Base-by-base conservation (phyloP, 2,888 invertebrate species). In the Lasioglossum pauxillum region DNA sequence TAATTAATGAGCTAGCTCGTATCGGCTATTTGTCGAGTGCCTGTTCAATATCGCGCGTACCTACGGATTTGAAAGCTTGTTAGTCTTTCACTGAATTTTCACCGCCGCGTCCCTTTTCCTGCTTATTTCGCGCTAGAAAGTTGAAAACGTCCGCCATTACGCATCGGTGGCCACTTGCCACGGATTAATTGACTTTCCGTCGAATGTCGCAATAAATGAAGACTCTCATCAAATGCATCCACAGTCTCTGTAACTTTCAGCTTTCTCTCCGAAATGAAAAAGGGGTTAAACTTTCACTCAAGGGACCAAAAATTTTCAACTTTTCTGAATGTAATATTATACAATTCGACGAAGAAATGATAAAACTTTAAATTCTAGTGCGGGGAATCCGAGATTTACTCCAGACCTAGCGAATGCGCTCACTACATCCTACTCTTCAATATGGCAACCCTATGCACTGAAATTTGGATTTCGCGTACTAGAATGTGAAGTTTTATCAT, bases 1-100 rank as follows among this genome's bases (percentile, higher is more conserved):
- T 85, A 82, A 85, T 90, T 90, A 90, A 77, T 49, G 75, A 64
- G 53, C 31, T 10, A 41, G 64, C 44, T 35, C 35, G 38, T 80
- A 71, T 67, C 73, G 79, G 73, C 74, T 71, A 69, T 75, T 75
- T 38, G 67, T 27, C 35, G n/a, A 71, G 35, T 35, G 41, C 44
- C n/a, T 14, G n/a, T 71, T 46, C 79, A 31, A 67, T 38, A 60
- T 60, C 23, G 35, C 71, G 71, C 41, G 71, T n/a, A 64, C 31
- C 31, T 35, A n/a, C 38, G 38, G 41, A 44, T 64, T 83, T 27
- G 80, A 83, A 88, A 86, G 81, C 73, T 46, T 53, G 31, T 60
- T 7, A 23, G 10, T 60, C 27, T 78, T 57, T 46, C 12, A 41
- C 67, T 60, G 38, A 80, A 76, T 86, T 87, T 88, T 84, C 79